Conservation (phyloP, 2,888 invertebrate species). For the Aricia artaxerxes region DNA sequence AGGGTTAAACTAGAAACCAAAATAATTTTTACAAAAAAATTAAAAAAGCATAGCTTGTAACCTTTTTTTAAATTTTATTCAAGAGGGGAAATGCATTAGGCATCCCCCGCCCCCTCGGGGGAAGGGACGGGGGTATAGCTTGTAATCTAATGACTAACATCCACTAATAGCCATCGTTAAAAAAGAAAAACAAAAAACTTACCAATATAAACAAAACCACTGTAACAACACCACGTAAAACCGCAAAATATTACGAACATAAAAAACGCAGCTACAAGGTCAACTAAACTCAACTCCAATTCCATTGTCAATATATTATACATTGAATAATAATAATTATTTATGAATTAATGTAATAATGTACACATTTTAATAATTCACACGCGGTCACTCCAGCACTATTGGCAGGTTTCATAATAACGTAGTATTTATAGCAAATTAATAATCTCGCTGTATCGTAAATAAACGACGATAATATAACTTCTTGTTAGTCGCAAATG, state of each 20-base stretch:
- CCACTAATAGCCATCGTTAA: background rate
- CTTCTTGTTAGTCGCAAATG: background rate
- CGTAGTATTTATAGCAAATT: slow-evolving; percentile 16
- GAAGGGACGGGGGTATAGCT: too few species aligned
- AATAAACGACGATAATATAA: background rate
- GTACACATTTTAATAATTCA: background rate
- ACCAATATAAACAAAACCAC: slow-evolving; percentile 17
- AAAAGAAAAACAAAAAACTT: background rate
- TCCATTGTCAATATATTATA: background rate
- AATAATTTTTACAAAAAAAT: too few species aligned
- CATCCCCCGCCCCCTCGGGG: too few species aligned
- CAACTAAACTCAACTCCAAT: background rate
- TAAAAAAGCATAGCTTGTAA: too few species aligned
- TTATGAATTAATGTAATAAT: background rate
- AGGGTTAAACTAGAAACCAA: too few species aligned
- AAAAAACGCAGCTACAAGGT: background rate
- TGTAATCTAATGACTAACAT: too few species aligned
- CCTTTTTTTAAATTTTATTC: too few species aligned
- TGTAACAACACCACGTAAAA: slow-evolving; percentile 1
- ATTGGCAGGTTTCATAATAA: background rate
- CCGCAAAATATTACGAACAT: slow-evolving; percentile 27
- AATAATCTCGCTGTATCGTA: slow-evolving; percentile 6
- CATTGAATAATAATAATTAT: background rate
- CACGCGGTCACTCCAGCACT: background rate
- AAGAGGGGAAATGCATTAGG: too few species aligned